A percentile compares a stretch with the other conserved stretches of the same genome.
These are phyloP conservation scores for Vesta saturnalis DNA, from an alignment of 2,888 invertebrate species.

Conservation along the genomic window DNA sequence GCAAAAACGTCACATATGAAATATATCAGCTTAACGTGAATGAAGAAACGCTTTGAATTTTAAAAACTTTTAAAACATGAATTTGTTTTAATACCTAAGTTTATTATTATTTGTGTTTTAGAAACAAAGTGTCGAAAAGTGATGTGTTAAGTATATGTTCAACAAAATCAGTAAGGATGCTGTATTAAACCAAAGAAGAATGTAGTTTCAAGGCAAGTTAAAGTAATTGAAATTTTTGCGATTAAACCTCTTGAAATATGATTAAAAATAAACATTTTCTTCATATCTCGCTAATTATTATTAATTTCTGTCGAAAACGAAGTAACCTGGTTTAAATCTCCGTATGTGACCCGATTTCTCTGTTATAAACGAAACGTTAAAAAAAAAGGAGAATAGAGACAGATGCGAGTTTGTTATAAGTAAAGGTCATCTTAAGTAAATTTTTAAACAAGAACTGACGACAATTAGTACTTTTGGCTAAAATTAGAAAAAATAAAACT, in stretches of 20 bases:
- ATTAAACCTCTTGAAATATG: slow-evolving; percentile 9
- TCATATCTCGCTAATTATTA: slow-evolving; percentile 18
- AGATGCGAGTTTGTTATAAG: neutral
- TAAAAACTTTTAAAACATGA: slow-evolving; percentile 15
- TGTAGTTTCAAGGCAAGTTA: slow-evolving; percentile 29
- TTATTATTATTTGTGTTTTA: neutral
- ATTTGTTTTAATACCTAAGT: slow-evolving; percentile 3
- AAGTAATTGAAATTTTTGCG: neutral
- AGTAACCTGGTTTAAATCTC: slow-evolving; percentile 5
- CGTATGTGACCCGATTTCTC: slow-evolving; percentile 11
- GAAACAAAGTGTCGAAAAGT: neutral
- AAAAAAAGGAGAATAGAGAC: neutral
- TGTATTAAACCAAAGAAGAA: slow-evolving; percentile 20
- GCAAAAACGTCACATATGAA: slow-evolving; percentile 35
- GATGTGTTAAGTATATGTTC: too few species aligned
- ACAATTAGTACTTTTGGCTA: neutral
- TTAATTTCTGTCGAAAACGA: slow-evolving; percentile 10
- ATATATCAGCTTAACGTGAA: slow-evolving; percentile 24
- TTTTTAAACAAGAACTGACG: neutral
- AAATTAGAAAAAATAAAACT: neutral
- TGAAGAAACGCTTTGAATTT: slow-evolving; percentile 22
- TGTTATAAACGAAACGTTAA: neutral
- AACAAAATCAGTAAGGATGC: slow-evolving; percentile 27
- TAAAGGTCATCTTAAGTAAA: neutral
- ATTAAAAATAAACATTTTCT: slow-evolving; percentile 12